Conservation (phyloP, 2,888 invertebrate species). For the Tipula lateralis region DNA sequence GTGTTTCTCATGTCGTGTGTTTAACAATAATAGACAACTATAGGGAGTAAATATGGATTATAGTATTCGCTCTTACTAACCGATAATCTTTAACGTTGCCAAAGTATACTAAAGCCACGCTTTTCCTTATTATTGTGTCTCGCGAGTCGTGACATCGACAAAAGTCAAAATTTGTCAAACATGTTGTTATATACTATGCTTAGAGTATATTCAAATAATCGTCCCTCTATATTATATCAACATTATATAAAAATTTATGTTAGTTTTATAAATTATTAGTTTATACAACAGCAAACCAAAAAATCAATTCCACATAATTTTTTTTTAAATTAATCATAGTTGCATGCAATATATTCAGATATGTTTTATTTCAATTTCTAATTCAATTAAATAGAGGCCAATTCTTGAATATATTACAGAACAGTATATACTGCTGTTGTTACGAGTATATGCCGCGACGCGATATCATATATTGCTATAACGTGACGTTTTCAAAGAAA, state of each 20-base stretch:
- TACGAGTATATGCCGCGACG: neutral
- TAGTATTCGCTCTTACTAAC: too few relatives aligned
- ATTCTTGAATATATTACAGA: neutral
- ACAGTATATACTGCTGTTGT: neutral
- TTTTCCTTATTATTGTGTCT: too few relatives aligned
- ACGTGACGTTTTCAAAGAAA: neutral
- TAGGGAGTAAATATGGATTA: too few relatives aligned
- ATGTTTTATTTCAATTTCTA: neutral
- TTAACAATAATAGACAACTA: too few relatives aligned
- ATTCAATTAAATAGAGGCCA: constrained; percentile 1
- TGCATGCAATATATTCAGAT: neutral
- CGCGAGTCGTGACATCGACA: too few relatives aligned
- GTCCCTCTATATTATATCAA: neutral
- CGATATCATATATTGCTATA: neutral
- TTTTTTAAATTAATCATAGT: constrained; percentile 1
- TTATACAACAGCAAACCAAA: neutral
- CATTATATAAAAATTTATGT: neutral
- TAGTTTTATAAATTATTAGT: neutral
- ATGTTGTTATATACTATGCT: neutral
- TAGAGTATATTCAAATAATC: neutral
- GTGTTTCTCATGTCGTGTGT: too few relatives aligned
- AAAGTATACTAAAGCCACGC: too few relatives aligned
- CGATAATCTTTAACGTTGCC: too few relatives aligned
- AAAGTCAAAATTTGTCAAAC: neutral
- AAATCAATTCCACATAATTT: neutral